phyloP scores from a whole-genome alignment of 2,888 invertebrate genomes.

The Reticulitermes lucifugus region DNA sequence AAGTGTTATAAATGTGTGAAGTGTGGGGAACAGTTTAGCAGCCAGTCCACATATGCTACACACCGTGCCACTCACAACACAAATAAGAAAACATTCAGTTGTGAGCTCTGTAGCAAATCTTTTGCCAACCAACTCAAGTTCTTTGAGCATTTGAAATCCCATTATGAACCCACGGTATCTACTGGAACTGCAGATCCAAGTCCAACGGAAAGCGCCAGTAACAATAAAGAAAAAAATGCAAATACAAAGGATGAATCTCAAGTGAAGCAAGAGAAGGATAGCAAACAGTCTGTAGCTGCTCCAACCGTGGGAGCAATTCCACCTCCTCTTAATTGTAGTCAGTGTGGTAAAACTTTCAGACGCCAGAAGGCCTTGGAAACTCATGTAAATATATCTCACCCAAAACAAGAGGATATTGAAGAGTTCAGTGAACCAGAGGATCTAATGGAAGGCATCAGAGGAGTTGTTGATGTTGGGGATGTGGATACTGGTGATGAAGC shows the following conservation, averaged over 20 bases:
- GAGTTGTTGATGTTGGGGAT: slow-evolving; percentile 73
- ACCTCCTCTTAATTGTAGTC: slow-evolving; percentile 61
- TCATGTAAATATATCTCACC: slow-evolving; percentile 72
- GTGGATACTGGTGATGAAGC: slow-evolving; percentile 63
- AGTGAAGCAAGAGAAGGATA: slow-evolving; percentile 45
- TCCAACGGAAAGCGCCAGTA: slow-evolving; percentile 2
- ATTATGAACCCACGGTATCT: slow-evolving; percentile 73
- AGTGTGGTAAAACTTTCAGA: slow-evolving; percentile 71
- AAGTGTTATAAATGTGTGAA: slow-evolving; percentile 63
- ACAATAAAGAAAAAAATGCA: slow-evolving; percentile 38
- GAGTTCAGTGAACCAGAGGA: slow-evolving; percentile 91
- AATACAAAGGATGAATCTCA: slow-evolving; percentile 36
- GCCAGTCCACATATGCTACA: slow-evolving; percentile 59
- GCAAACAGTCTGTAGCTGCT: slow-evolving; percentile 30
- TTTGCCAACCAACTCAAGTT: slow-evolving; percentile 84
- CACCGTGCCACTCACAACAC: slow-evolving; percentile 56
- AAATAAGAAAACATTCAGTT: slow-evolving; percentile 67
- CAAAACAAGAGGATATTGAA: slow-evolving; percentile 70
- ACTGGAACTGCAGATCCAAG: neutral
- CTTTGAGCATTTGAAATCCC: slow-evolving; percentile 86
- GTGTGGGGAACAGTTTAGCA: slow-evolving; percentile 65
- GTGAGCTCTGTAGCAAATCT: slow-evolving; percentile 82
- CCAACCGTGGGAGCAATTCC: slow-evolving; percentile 40
- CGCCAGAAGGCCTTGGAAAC: slow-evolving; percentile 74
- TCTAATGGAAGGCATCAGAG: slow-evolving; percentile 86